Evolutionary conservation across 2,113 vertebrate genomes (phyloP).

Genomic region (Spilogale gracilis): DNA sequence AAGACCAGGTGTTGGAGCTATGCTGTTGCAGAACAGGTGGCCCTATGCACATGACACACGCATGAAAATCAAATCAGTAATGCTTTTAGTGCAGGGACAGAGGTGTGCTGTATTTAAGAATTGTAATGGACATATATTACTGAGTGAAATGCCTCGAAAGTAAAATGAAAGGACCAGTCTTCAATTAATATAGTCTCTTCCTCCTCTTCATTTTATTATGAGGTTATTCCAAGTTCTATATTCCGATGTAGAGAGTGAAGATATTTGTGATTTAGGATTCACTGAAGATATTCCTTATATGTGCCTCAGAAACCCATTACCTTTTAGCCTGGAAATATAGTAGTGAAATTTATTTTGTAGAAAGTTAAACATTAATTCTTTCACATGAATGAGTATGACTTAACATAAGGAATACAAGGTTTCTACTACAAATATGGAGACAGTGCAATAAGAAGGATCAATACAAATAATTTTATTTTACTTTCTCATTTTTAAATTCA

Average conservation of each 20-base stretch:
- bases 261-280: background rate
- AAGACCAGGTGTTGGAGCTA: background rate
- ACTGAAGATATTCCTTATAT: background rate
- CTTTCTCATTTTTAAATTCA: background rate
- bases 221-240: background rate
- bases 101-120: background rate
- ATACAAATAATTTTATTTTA: background rate
- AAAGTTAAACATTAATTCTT: background rate
- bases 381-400: background rate
- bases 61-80: background rate
- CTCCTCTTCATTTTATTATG: background rate
- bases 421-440: background rate
- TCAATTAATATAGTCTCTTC: background rate
- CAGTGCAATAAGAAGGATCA: background rate
- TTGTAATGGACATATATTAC: background rate
- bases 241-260: background rate
- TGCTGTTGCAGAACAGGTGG: background rate
- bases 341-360: background rate
- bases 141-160: background rate
- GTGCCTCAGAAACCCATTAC: background rate
- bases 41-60: background rate
- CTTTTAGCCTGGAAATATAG: background rate
- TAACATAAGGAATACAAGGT: background rate
- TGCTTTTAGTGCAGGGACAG: background rate
- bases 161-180: background rate